Base-by-base conservation (phyloP, 2,113 vertebrate species). In the Brachypodius melanocephalos region DNA sequence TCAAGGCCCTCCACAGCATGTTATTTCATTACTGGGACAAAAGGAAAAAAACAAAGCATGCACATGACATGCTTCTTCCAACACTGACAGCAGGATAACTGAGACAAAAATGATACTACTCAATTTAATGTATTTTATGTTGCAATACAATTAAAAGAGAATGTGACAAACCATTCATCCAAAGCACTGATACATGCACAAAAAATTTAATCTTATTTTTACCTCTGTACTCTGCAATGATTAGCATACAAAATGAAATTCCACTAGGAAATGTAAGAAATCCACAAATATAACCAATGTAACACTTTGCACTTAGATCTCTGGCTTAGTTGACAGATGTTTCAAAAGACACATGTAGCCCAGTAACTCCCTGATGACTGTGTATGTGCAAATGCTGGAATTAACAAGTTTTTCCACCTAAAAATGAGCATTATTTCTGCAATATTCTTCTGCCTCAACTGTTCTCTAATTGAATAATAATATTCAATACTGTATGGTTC, bases 311-410 rank as follows among this genome's bases (percentile, higher is more conserved):
- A 87, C 94, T 85, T 72, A 85, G 78, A 93, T 78, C 68, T 90
- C 52, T 62, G 51, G 88, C 59, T 96, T 71, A 93, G 90, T 10
- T 85, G 96, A 94, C 95, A 96, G 97, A 96, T 40, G 34, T 92
- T 94, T 86, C 75, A 67, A 85, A 90, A 93, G 90, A 84, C 61
- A 89, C 84, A 82, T 29, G 76, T 48, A 95, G 81, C 51, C 25
- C 57, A 90, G 1, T 54, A 95, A 94, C 36, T 90, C 96, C 93
- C 95, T 32, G 22, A 89, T 67, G 94, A 91, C 81, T 25, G 57
- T 45, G 9, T 22, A 59, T 2, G 51, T 52, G 62, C 68, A 85
- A 45, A 62, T 26, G 58, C 68, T 51, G 71, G 62, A 96, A 90
- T 75, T 40, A 87, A 67, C 14, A 26, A 75, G 46, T 13, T 22